These are phyloP conservation scores for Bufo bufo DNA, from an alignment of 2,113 vertebrate genomes.

Conservation along the genomic window DNA sequence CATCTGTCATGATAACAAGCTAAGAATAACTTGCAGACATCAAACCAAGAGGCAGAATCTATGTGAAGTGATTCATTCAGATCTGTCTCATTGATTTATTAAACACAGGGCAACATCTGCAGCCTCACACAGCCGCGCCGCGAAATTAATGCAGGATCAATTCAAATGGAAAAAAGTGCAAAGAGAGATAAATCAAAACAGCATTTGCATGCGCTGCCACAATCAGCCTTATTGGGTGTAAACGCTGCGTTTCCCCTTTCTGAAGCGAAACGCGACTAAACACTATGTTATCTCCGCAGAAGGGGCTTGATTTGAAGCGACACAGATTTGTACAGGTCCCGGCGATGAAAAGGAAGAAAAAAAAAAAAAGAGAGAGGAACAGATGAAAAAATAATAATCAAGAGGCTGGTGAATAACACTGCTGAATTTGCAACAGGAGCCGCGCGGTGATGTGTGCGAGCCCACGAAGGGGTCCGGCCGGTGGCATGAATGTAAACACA, in stretches of 20 bases:
- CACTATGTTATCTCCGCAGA: slow-evolving; percentile 75
- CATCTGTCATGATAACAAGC: slow-evolving; percentile 93
- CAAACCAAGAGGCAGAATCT: slow-evolving; percentile 85
- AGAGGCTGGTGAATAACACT: slow-evolving; percentile 59
- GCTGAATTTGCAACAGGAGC: slow-evolving; percentile 77
- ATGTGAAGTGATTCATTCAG: slow-evolving; percentile 89
- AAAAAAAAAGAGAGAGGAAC: slow-evolving; percentile 13
- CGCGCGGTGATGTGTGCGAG: slow-evolving; percentile 73
- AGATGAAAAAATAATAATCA: slow-evolving; percentile 54
- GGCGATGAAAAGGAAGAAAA: slow-evolving; percentile 68
- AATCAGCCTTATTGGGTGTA: slow-evolving; percentile 82
- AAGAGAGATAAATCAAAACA: slow-evolving; percentile 86
- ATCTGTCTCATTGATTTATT: slow-evolving; percentile 89
- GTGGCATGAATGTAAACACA: background rate
- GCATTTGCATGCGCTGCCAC: slow-evolving; percentile 83
- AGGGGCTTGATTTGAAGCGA: slow-evolving; percentile 77
- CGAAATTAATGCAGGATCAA: slow-evolving; percentile 87
- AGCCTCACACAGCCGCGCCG: slow-evolving; percentile 80
- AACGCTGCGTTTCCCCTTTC: slow-evolving; percentile 78
- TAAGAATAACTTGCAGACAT: slow-evolving; percentile 91
- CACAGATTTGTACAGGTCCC: slow-evolving; percentile 77
- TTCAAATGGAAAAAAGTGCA: slow-evolving; percentile 85
- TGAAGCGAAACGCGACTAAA: slow-evolving; percentile 75
- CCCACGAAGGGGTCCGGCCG: slow-evolving; percentile 30
- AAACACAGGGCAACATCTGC: slow-evolving; percentile 87